Percentiles rank a stretch among this genome's conserved stretches.
These are phyloP conservation scores for Mystacides longicornis DNA, from an alignment of 2,888 invertebrate species.

Conservation along the genomic window DNA sequence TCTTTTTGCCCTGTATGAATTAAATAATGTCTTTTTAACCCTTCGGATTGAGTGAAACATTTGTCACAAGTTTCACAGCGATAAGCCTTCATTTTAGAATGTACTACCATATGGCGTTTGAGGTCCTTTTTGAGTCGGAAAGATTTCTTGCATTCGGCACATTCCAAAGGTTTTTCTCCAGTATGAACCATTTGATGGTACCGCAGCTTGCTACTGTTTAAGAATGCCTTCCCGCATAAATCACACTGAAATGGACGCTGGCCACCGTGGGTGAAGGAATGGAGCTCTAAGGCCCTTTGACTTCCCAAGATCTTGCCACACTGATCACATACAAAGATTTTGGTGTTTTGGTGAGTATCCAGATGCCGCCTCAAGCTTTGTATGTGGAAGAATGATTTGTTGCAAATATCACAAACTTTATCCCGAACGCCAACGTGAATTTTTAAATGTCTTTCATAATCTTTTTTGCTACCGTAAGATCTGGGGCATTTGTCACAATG, in stretches of 20 bases:
- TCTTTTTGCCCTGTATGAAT: neutral
- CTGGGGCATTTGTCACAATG: neutral
- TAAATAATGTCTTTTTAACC: neutral
- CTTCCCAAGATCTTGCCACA: neutral
- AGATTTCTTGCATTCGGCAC: neutral
- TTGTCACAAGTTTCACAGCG: neutral
- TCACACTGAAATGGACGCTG: neutral
- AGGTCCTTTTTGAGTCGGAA: neutral
- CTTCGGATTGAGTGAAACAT: neutral
- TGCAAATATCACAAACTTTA: neutral
- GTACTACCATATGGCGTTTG: neutral
- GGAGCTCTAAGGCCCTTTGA: neutral
- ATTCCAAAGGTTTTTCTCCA: neutral
- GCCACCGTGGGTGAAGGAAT: neutral
- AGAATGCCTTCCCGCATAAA: neutral
- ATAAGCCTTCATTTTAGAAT: neutral
- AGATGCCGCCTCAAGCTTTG: neutral
- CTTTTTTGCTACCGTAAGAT: neutral
- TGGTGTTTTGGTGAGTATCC: neutral
- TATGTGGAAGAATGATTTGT: neutral
- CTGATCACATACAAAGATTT: neutral
- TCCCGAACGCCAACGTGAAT: neutral
- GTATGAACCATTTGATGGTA: neutral
- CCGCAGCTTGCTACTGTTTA: neutral
- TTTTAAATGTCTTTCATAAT: neutral